Conservation (phyloP, 2,888 invertebrate species). For the Notodonta ziczac region DNA sequence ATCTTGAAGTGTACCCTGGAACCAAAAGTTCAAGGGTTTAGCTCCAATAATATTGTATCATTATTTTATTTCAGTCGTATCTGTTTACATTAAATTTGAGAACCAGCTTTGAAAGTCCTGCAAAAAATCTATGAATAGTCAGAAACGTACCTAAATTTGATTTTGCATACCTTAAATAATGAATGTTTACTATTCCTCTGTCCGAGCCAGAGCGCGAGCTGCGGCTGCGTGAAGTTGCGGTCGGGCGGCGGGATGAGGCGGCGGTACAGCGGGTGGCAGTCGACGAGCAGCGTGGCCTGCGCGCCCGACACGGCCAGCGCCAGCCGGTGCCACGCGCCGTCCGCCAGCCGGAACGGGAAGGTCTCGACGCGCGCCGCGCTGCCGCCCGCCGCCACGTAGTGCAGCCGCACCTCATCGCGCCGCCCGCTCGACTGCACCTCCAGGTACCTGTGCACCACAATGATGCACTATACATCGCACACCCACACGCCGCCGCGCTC, state of each 20-base stretch:
- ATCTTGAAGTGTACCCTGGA: slow-evolving; percentile 94
- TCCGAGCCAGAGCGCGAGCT: slow-evolving; percentile 93
- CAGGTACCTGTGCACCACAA: slow-evolving; percentile 88
- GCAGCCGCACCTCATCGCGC: slow-evolving; percentile 93
- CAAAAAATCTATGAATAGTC: no score
- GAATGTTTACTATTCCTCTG: slow-evolving; percentile 94
- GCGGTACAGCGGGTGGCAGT: slow-evolving; percentile 94
- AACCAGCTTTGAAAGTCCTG: no score
- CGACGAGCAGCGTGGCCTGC: slow-evolving; percentile 92
- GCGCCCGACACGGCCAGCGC: slow-evolving; percentile 93
- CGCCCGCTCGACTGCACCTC: slow-evolving; percentile 96
- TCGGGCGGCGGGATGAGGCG: slow-evolving; percentile 91
- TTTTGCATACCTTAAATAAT: slow-evolving; percentile 90
- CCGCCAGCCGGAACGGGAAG: slow-evolving; percentile 94
- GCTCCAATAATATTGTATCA: no score
- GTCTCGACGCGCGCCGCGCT: slow-evolving; percentile 89
- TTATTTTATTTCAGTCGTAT: no score
- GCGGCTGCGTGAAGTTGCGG: slow-evolving; percentile 90
- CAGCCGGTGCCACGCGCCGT: slow-evolving; percentile 94
- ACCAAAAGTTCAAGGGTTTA: slow-evolving; percentile 12
- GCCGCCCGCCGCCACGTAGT: slow-evolving; percentile 89
- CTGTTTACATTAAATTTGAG: no score
- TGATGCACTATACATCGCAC: slow-evolving; percentile 54
- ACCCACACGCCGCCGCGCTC: slow-evolving; percentile 41
- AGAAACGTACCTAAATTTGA: background rate